Conservation (phyloP, 2,888 invertebrate species). For the Polyommatus icarus region DNA sequence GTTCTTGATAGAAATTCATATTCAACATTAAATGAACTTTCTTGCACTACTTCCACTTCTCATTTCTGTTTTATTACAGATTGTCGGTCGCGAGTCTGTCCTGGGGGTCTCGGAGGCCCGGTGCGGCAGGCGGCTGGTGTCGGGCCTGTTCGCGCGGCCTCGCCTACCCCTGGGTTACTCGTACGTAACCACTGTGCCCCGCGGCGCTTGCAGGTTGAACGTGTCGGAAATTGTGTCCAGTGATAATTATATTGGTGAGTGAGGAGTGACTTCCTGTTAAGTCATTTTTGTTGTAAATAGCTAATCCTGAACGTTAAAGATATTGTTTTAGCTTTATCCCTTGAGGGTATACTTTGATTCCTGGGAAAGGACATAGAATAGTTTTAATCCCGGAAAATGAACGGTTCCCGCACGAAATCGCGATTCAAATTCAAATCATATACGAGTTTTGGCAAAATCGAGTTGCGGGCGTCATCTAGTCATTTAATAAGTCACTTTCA, state of each 20-base stretch:
- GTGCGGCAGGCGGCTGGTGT: conserved; percentile 85
- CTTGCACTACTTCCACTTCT: too few relatives aligned
- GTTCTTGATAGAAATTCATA: too few relatives aligned
- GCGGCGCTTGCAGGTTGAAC: conserved; percentile 92
- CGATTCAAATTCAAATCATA: too few relatives aligned
- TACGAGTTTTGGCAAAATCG: too few relatives aligned
- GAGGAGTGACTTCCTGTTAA: not conserved
- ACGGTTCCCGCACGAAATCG: too few relatives aligned
- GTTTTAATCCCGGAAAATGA: too few relatives aligned
- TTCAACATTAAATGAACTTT: too few relatives aligned
- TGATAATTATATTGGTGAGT: conserved; percentile 91
- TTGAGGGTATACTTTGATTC: too few relatives aligned
- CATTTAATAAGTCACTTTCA: not conserved
- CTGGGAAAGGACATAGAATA: too few relatives aligned
- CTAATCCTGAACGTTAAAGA: too few relatives aligned
- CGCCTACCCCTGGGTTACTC: conserved; percentile 91
- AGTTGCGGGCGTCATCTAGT: too few relatives aligned
- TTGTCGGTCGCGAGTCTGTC: conserved; percentile 91
- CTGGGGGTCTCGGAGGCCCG: conserved; percentile 72
- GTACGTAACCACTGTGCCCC: conserved; percentile 90
- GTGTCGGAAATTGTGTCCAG: conserved; percentile 90
- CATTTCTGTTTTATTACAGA: conserved; percentile 71
- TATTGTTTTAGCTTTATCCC: too few relatives aligned
- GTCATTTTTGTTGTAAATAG: not conserved
- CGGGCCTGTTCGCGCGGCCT: conserved; percentile 91